These are phyloP conservation scores for Acleris literana DNA, from an alignment of 2,888 invertebrate genomes.

Conservation along the genomic window DNA sequence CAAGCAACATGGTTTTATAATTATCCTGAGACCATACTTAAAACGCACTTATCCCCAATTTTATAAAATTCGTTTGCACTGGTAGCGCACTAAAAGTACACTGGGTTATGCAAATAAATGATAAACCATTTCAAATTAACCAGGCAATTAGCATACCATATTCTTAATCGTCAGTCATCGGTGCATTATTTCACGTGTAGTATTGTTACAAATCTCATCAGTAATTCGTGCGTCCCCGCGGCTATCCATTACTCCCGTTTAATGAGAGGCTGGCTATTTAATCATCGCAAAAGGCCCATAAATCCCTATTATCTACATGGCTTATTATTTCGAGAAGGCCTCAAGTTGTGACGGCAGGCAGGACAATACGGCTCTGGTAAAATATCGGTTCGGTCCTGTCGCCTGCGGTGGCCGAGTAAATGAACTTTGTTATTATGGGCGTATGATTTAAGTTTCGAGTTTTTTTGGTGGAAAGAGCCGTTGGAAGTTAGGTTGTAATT, in stretches of 20 bases:
- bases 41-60: too few relatives aligned
- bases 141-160: conserved; percentile 34
- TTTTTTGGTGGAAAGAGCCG: too few relatives aligned
- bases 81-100: not conserved
- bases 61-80: not conserved
- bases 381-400: conserved; percentile 49
- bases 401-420: conserved; percentile 18
- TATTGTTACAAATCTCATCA: conserved; percentile 56
- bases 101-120: not conserved
- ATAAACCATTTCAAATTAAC: not conserved
- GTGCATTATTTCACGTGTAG: conserved; percentile 39
- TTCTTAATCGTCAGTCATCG: conserved; percentile 15
- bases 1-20: too few relatives aligned
- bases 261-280: conserved; percentile 66
- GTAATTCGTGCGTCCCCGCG: conserved; percentile 53
- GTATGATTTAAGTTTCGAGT: too few relatives aligned
- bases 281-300: conserved; percentile 74
- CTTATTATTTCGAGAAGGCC: conserved; percentile 75
- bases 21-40: too few relatives aligned
- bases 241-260: conserved; percentile 59
- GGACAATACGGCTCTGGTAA: conserved; percentile 65
- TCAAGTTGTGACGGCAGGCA: conserved; percentile 62
- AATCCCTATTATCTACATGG: conserved; percentile 72
- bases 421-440: not conserved
- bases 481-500: too few relatives aligned